Conservation (phyloP, 2,888 invertebrate species). For the Synergus japonicus region DNA sequence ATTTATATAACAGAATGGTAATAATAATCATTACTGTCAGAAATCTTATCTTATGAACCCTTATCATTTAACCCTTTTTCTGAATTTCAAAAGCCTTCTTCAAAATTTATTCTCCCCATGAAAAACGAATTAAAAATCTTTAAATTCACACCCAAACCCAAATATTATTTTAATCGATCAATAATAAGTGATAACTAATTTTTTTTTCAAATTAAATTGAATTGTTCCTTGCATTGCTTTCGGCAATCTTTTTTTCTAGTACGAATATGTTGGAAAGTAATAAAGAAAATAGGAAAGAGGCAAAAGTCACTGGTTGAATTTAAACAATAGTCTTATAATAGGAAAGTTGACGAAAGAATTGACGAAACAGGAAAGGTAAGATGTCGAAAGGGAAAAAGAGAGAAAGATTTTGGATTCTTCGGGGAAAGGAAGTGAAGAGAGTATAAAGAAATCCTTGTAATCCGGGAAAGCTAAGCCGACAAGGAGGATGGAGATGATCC, state of each 20-base stretch:
- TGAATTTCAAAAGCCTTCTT: no score
- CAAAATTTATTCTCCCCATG: no score
- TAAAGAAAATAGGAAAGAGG: conserved; percentile 6
- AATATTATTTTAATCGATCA: background rate
- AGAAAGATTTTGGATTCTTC: conserved; percentile 42
- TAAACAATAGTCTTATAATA: conserved; percentile 29
- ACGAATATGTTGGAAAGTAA: background rate
- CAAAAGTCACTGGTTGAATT: conserved; percentile 14
- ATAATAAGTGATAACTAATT: background rate
- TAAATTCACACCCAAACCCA: background rate
- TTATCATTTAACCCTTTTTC: no score
- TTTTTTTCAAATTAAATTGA: background rate
- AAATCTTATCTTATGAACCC: no score
- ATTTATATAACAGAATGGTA: no score
- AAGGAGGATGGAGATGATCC: conserved; percentile 62
- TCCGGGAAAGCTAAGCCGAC: conserved; percentile 70
- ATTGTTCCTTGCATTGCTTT: background rate
- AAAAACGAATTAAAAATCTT: no score
- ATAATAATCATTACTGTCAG: no score
- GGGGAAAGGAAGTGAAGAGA: conserved; percentile 45
- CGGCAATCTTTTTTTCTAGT: background rate
- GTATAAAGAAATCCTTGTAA: conserved; percentile 70
- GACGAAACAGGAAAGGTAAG: conserved; percentile 17
- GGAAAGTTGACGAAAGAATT: background rate
- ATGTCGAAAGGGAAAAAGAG: conserved; percentile 45